A percentile compares a stretch with the other conserved stretches of the same genome.
Conservation (phyloP, 2,797 vertebrate genomes). For the Leucoraja ocellata region DNA sequence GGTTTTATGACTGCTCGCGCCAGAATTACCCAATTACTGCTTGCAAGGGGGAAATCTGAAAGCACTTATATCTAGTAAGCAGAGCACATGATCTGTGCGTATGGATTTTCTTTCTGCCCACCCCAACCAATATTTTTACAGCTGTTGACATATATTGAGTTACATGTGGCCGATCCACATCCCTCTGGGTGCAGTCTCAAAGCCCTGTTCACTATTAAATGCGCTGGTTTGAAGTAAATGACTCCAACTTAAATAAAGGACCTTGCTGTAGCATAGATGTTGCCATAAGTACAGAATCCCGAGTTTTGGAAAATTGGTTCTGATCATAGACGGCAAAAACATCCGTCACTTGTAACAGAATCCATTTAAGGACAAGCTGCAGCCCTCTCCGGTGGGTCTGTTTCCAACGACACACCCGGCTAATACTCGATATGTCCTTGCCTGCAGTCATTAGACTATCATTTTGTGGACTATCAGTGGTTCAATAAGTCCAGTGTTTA, state of each 20-base stretch:
- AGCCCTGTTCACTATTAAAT: constrained; percentile 75
- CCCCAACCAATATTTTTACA: constrained; percentile 73
- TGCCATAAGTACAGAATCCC: constrained; percentile 76
- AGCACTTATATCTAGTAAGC: constrained; percentile 66
- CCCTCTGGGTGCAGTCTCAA: constrained; percentile 67
- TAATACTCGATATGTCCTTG: constrained; percentile 38
- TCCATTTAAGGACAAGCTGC: constrained; percentile 52
- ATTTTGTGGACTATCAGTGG: constrained; percentile 36
- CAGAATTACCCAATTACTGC: constrained; percentile 69
- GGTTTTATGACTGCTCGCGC: constrained; percentile 62
- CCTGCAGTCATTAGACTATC: constrained; percentile 40
- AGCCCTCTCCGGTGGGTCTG: constrained; percentile 64
- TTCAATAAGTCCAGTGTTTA: constrained; percentile 36
- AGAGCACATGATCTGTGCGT: constrained; percentile 62
- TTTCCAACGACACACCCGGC: constrained; percentile 55
- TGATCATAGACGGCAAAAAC: constrained; percentile 60
- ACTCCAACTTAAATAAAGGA: constrained; percentile 71
- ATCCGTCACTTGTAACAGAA: constrained; percentile 59
- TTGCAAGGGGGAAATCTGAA: constrained; percentile 58
- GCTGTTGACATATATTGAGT: constrained; percentile 83
- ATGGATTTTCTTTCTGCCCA: constrained; percentile 55
- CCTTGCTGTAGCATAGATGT: constrained; percentile 67
- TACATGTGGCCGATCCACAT: constrained; percentile 73
- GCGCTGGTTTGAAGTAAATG: constrained; percentile 69
- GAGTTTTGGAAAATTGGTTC: constrained; percentile 60